Base-by-base conservation (phyloP, 2,888 invertebrate species). In the Leucophora obtusa region DNA sequence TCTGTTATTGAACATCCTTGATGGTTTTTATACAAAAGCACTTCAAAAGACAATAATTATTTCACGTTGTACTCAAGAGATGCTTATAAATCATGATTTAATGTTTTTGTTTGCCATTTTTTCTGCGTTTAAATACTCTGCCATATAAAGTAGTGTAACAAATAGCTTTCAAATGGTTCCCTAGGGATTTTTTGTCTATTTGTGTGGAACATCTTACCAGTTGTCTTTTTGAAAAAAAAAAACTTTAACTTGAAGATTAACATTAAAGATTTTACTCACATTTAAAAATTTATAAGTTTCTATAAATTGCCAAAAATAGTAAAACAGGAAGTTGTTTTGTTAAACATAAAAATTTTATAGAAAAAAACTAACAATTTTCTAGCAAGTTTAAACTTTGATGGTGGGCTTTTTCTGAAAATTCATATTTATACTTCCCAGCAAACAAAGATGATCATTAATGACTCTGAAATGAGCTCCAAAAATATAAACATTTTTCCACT, bases 81-180 rank as follows among this genome's bases (percentile, higher is more conserved):
- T 47, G n/a, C 43, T 47, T 47, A 47, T 21, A 24, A 58, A 70
- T 47, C 76, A 59, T 59, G 70, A 70, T 18, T 70, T 63, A 63
- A 69, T 69, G 69, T 38, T 17, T 68, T 56, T 62, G 15, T 78
- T 60, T 58, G 14, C 18, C 35, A 50, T 47, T 11, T 11, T 65
- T 3, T 28, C 5, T 6, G 7, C 18, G 15, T 50, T 47, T 62
- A 21, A 59, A 68, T 66, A n/a, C 43, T 38, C 43, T 11, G 66
- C 80, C 69, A 65, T 80, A 80, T 58, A 80, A 35, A 72, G 75
- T 63, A 65, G 69, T 73, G 76, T 73, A 80, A 65, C 80, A 76
- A 80, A 80, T 80, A 76, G 80, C 68, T 76, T 76, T 80, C 80
- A 69, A 76, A 80, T 80, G 80, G 80, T 73, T 76, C 80, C 80